A percentile compares a stretch with the other conserved stretches of the same genome.
Conservation (phyloP, 2,888 invertebrate species). For the Caenorhabditis sp. region DNA sequence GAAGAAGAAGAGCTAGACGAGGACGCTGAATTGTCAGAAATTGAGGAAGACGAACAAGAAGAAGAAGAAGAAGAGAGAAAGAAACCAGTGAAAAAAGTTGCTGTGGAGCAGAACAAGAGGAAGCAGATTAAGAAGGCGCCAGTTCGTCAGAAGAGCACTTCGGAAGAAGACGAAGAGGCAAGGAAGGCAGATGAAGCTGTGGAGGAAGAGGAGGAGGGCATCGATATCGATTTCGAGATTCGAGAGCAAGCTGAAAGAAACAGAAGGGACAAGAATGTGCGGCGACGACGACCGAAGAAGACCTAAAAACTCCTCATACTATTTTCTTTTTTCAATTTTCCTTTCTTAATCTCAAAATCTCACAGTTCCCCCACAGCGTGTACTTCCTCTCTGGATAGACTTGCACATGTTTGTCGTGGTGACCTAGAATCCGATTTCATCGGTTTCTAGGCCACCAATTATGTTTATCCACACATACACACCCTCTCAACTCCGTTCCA, state of each 20-base stretch:
- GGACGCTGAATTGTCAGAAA: conserved; percentile 68
- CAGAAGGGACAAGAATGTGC: conserved; percentile 37
- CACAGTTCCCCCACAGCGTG: conserved; percentile 33
- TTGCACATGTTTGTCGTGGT: neutral
- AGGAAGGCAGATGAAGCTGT: conserved; percentile 31
- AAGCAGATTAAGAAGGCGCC: conserved; percentile 19
- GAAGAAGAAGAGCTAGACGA: conserved; percentile 37
- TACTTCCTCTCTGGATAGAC: conserved; percentile 11
- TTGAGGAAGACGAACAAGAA: conserved; percentile 55
- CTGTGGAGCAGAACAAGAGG: conserved; percentile 47
- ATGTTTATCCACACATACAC: neutral
- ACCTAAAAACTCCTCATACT: conserved; percentile 7
- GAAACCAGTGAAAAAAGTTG: conserved; percentile 57
- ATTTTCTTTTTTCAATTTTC: neutral
- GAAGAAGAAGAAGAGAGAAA: conserved; percentile 49
- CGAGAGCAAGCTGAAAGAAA: conserved; percentile 46
- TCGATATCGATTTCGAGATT: conserved; percentile 39
- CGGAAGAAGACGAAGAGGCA: conserved; percentile 33
- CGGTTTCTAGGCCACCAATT: neutral
- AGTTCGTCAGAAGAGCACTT: conserved; percentile 26
- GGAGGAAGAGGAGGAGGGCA: conserved; percentile 60
- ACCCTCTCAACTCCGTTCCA: no score
- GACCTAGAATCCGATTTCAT: neutral
- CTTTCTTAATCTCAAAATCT: conserved; percentile 30
- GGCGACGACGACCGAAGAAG: conserved; percentile 45